A percentile compares a stretch with the other conserved stretches of the same genome.
phyloP scores from a whole-genome alignment of 2,113 vertebrate species.

The Rhinichthys klamathensis region DNA sequence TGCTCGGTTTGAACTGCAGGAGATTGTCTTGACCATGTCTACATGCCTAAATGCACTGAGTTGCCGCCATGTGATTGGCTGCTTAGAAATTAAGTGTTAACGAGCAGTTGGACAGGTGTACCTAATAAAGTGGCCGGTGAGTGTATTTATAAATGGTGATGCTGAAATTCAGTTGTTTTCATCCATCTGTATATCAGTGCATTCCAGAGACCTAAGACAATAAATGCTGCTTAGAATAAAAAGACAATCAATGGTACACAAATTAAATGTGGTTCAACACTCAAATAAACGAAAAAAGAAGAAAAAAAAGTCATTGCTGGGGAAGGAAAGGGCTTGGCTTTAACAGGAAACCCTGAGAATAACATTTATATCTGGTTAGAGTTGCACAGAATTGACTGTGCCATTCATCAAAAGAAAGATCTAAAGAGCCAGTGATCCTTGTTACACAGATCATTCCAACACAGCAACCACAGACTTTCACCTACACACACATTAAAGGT shows the following conservation, averaged over 20 bases:
- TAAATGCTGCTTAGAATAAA: too few species aligned
- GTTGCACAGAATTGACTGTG: constrained; percentile 3
- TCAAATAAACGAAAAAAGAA: background rate
- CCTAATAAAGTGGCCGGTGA: too few species aligned
- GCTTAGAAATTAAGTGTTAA: too few species aligned
- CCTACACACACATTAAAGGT: background rate
- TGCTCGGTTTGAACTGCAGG: too few species aligned
- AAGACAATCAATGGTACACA: background rate
- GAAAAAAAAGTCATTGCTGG: background rate
- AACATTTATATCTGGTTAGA: background rate
- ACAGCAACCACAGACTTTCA: background rate
- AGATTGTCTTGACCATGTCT: too few species aligned
- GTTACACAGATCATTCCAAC: background rate
- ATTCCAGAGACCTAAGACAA: background rate
- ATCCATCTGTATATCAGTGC: background rate
- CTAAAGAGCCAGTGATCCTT: constrained; percentile 51
- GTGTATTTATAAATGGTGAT: too few species aligned
- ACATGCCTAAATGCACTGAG: too few species aligned
- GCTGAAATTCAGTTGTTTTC: too few species aligned
- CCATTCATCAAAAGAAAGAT: constrained; percentile 45
- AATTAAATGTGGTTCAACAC: background rate
- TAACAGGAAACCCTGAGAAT: constrained; percentile 2
- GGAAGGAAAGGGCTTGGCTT: background rate
- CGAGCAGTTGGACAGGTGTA: too few species aligned
- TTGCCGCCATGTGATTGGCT: too few species aligned